Percentiles rank a stretch among this genome's conserved stretches.
phyloP scores from a whole-genome alignment of 2,888 invertebrate species.

The Patella pellucida region DNA sequence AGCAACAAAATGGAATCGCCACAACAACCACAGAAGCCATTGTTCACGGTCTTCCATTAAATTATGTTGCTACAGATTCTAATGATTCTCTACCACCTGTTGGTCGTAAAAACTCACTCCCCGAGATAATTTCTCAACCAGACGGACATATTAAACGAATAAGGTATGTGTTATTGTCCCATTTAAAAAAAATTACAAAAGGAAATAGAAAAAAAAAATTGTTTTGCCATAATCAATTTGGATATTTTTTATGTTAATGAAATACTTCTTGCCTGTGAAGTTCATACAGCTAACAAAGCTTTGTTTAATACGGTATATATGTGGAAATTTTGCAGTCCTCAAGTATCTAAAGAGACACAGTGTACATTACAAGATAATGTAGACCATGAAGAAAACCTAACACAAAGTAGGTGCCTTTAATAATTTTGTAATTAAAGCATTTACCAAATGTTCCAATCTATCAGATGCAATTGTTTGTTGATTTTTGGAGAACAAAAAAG shows the following conservation, averaged over 20 bases:
- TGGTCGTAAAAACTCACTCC: slow-evolving; percentile 46
- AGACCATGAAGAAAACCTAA: too few relatives aligned
- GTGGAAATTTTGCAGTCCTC: slow-evolving; percentile 40
- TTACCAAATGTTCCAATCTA: too few relatives aligned
- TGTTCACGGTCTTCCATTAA: slow-evolving; percentile 17
- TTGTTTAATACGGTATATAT: too few relatives aligned
- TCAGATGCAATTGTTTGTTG: too few relatives aligned
- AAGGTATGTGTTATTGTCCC: slow-evolving; percentile 20
- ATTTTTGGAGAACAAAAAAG: too few relatives aligned
- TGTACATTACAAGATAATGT: slow-evolving; percentile 38
- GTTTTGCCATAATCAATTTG: too few relatives aligned
- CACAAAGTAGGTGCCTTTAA: too few relatives aligned
- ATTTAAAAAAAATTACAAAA: too few relatives aligned
- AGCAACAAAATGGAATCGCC: slow-evolving; percentile 26
- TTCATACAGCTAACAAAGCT: not conserved
- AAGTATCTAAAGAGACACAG: slow-evolving; percentile 56
- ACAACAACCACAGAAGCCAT: slow-evolving; percentile 18
- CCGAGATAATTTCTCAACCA: slow-evolving; percentile 54
- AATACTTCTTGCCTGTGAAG: not conserved
- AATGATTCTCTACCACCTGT: slow-evolving; percentile 13
- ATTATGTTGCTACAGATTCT: slow-evolving; percentile 16
- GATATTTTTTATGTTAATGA: too few relatives aligned
- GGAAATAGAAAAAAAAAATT: too few relatives aligned
- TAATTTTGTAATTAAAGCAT: too few relatives aligned
- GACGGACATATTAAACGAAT: slow-evolving; percentile 38